Conservation (phyloP, 2,797 vertebrate species). For the Pipistrellus pygmaeus region DNA sequence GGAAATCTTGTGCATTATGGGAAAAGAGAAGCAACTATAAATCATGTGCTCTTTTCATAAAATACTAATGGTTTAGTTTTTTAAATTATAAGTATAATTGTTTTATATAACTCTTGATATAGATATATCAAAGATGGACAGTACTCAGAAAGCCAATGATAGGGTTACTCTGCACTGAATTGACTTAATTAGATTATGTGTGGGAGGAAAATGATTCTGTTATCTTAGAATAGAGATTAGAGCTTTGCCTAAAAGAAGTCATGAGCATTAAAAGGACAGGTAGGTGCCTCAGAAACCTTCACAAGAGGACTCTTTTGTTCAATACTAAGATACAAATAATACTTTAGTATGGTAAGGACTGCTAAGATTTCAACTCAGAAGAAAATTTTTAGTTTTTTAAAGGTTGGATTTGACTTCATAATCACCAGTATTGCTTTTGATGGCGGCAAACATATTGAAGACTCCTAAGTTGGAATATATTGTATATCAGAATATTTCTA, state of each 20-base stretch:
- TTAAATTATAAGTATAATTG: conserved; percentile 41
- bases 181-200: conserved; percentile 63
- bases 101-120: background rate
- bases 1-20: background rate
- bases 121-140: background rate
- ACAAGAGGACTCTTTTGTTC: background rate
- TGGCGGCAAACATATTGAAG: background rate
- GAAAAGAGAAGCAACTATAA: background rate
- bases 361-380: conserved; percentile 9
- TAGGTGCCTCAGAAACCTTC: conserved; percentile 54
- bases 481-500: background rate
- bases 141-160: conserved; percentile 39
- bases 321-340: conserved; percentile 34
- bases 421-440: background rate
- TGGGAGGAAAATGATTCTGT: background rate
- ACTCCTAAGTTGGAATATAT: background rate
- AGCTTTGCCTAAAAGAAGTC: conserved; percentile 54
- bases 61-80: conserved; percentile 51
- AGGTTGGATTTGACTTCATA: background rate
- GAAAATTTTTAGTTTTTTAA: background rate
- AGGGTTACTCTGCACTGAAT: conserved; percentile 64
- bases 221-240: conserved; percentile 67
- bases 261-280: conserved; percentile 58
- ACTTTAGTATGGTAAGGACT: background rate
- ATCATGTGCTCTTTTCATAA: conserved; percentile 22